These are phyloP conservation scores for Ianthella basta DNA, from an alignment of 37 sponge, comb jelly and placozoan species.

Conservation along the genomic window DNA sequence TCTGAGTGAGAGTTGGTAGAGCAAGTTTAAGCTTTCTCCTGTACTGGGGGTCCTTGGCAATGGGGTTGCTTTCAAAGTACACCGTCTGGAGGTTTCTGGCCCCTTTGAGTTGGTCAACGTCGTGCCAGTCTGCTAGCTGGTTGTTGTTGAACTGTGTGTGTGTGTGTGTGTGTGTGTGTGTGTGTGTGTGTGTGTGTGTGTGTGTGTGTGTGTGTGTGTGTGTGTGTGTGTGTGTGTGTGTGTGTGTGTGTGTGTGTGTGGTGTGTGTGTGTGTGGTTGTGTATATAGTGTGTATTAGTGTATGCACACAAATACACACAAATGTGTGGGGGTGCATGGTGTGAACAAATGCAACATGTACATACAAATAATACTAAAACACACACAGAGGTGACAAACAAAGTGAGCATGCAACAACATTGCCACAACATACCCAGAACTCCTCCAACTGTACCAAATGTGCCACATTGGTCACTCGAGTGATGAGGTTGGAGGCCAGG, in stretches of 20 bases:
- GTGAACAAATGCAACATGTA: too few relatives aligned
- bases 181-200: neutral
- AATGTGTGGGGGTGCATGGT: too few relatives aligned
- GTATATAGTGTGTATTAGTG: too few relatives aligned
- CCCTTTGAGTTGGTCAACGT: conserved; percentile 52
- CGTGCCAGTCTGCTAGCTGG: conserved; percentile 64
- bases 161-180: neutral
- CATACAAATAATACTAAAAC: too few relatives aligned
- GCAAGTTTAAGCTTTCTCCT: conserved; percentile 73
- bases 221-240: too few relatives aligned
- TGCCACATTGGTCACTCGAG: conserved; percentile 48
- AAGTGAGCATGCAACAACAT: too few relatives aligned
- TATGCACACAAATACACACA: too few relatives aligned
- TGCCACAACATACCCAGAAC: conserved; percentile 71
- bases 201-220: too few relatives aligned
- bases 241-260: too few relatives aligned
- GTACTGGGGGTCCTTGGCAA: conserved; percentile 77
- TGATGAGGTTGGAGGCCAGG: conserved; percentile 71
- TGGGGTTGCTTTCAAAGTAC: conserved; percentile 87
- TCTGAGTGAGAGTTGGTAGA: conserved; percentile 81
- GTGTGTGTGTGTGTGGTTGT: too few relatives aligned
- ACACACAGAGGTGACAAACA: too few relatives aligned
- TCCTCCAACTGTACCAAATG: conserved; percentile 75
- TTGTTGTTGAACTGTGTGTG: conserved; percentile 79
- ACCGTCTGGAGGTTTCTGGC: conserved; percentile 61